Base-by-base conservation (phyloP, 2,113 vertebrate species). In the Argyrosomus japonicus region DNA sequence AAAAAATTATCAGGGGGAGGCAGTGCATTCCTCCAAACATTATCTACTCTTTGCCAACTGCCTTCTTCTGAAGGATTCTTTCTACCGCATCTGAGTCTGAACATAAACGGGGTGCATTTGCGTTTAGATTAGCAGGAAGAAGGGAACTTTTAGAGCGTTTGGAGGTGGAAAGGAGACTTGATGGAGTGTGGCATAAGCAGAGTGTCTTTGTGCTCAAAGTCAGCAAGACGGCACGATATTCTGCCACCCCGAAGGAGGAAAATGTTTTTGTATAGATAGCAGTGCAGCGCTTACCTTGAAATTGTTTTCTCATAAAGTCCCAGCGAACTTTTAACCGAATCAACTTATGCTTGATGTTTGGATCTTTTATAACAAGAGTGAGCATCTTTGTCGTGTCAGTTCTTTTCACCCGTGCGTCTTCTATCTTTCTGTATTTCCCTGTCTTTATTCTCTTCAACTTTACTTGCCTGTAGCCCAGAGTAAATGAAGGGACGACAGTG, bases 41-140 rank as follows among this genome's bases (percentile, higher is more conserved):
- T 88, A 89, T 91, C 92, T 89, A 48, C 75, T 73, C 19, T 83
- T 71, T 74, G 76, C 83, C 87, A 73, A 85, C 77, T 63, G 87
- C 73, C 71, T 64, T 62, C 79, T 79, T 83, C 70, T 75, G 53
- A 90, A 32, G 69, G 77, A 77, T 80, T 85, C 51, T 65, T 68
- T 77, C 85, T 51, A 9, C 63, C 10, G n/a, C 77, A 67, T 86
- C 58, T 32, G 62, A 32, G 67, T 62, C 77, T 75, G 45, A 89
- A 78, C 83, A 81, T 79, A 89, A 94, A 88, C 79, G 64, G n/a
- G 75, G 19, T 45, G 61, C 75, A 87, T 94, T 93, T 87, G 89
- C 78, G 83, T 92, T 93, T 75, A 91, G 92, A 94, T 93, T 91
- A 93, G 87, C 87, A 54, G 53, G 76, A 82, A 84, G 27, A 85